Evolutionary conservation across 2,797 vertebrate species (phyloP), one percentile per base, ranked within the genome.

Genomic region (Phataginus tricuspis): DNA sequence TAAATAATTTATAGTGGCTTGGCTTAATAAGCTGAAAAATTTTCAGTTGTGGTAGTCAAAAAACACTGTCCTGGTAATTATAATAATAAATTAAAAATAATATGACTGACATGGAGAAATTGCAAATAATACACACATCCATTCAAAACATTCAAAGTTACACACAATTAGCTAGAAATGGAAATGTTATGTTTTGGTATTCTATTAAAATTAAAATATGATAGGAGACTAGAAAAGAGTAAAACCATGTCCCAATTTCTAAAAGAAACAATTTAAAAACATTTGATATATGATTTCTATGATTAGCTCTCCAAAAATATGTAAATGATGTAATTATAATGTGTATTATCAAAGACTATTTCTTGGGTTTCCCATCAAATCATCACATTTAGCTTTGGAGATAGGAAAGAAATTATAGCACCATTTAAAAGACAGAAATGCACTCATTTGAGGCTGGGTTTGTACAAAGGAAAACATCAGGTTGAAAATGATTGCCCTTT

Each of bases 61-160:
- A 10, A 55, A 45, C 61, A 4, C 23, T 21, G 74, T 91, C 31
- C 25, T 79, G 64, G 19, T 64, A n/a, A 64, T 79, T 37, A 34
- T 88, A 63, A 91, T 53, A 80, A 87, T 71, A 90, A 63, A 31
- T 83, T 37, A 90, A 92, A 95, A 75, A 59, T 55, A 84, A 85
- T 49, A 42, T 2, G 16, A 34, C 15, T 39, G 8, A 51, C 37
- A n/a, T 3, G 8, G 11, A 90, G 55, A 72, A 93, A 49, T 25
- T 91, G 15, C 16, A 80, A 61, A 57, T 69, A 85, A 68, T 11
- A 4, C 53, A 2, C 16, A 66, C 25, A 15, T 3, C 27, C 51
- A 61, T 79, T 96, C 53, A 72, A 91, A 92, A 45, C 31, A 71
- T 34, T 79, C 34, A 89, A 21, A 59, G 49, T 85, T 78, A 82